Percentiles rank a stretch among this genome's conserved stretches.
These are phyloP conservation scores for Micropoecilia bifurca DNA, from an alignment of 2,797 vertebrate species.

Conservation along the genomic window DNA sequence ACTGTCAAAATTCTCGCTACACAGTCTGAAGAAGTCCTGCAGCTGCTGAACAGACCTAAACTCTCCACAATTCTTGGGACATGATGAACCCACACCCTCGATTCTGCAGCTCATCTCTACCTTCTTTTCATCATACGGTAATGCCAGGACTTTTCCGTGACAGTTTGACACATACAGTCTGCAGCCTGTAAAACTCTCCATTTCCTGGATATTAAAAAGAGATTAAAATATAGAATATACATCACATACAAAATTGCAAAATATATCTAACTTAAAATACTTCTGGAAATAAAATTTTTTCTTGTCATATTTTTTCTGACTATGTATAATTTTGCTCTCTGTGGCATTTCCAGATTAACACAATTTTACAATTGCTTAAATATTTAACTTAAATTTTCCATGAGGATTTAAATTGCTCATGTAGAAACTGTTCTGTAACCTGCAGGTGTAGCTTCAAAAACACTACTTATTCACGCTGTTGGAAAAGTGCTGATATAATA, in stretches of 20 bases:
- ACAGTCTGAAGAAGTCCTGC: neutral
- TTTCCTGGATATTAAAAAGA: neutral
- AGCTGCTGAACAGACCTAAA: neutral
- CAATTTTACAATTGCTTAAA: neutral
- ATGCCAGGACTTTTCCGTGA: neutral
- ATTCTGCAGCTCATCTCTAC: neutral
- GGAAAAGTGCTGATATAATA: constrained; percentile 12
- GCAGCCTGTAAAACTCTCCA: neutral
- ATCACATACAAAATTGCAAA: neutral
- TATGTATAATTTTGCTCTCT: neutral
- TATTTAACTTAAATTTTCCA: neutral
- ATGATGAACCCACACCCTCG: neutral
- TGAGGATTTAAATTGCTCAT: neutral
- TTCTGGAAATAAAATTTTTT: neutral
- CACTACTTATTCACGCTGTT: neutral
- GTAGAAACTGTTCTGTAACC: neutral
- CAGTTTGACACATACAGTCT: neutral
- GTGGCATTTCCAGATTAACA: neutral
- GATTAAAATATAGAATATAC: neutral
- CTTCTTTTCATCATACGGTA: neutral
- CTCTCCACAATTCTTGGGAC: neutral
- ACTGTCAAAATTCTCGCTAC: neutral
- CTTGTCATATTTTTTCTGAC: neutral
- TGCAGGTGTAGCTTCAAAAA: neutral
- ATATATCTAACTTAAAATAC: neutral